phyloP scores from a whole-genome alignment of 2,888 invertebrate species.

The Timandra comae region DNA sequence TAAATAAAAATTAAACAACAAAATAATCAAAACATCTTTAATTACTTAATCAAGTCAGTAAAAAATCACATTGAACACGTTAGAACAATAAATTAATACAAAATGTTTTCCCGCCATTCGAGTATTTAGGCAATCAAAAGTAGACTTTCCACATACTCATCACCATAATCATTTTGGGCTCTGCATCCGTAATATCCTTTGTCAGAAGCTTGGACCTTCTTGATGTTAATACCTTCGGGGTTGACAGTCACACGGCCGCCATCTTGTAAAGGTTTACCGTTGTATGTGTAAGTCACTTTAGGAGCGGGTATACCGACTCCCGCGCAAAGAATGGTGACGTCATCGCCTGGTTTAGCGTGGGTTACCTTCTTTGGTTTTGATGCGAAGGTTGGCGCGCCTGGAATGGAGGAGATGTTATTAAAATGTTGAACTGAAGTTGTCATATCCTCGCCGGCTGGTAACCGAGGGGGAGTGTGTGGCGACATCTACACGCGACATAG shows the following conservation, averaged over 20 bases:
- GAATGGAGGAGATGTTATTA: too few relatives aligned
- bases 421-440: too few relatives aligned
- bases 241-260: constrained; percentile 21
- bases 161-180: constrained; percentile 40
- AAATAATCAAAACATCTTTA: background rate
- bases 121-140: too few relatives aligned
- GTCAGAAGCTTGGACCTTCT: constrained; percentile 36
- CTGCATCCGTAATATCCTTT: constrained; percentile 56
- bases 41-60: background rate
- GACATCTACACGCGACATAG: too few relatives aligned
- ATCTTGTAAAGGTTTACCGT: constrained; percentile 34
- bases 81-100: too few relatives aligned
- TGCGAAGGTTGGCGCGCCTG: constrained; percentile 44
- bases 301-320: constrained; percentile 38
- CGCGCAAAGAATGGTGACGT: constrained; percentile 46
- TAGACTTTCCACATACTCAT: constrained; percentile 38
- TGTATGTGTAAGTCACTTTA: constrained; percentile 39
- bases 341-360: constrained; percentile 31
- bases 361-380: constrained; percentile 32
- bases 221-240: constrained; percentile 39
- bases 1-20: background rate
- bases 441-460: too few relatives aligned
- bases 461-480: too few relatives aligned
- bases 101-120: too few relatives aligned
- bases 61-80: background rate